These are phyloP conservation scores for Urosaurus nigricauda DNA, from an alignment of 2,797 vertebrate genomes.

Conservation along the genomic window DNA sequence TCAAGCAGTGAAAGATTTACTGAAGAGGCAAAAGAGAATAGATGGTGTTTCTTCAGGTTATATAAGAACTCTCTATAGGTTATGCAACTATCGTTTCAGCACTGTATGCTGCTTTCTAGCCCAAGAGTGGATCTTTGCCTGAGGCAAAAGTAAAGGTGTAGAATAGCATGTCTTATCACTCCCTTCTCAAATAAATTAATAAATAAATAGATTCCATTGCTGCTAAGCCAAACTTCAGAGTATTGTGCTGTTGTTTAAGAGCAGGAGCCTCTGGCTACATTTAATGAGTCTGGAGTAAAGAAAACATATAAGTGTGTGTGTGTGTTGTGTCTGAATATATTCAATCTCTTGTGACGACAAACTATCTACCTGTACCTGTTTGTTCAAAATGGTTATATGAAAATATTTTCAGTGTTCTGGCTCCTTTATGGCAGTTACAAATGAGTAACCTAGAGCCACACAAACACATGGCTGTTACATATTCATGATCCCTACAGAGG, in stretches of 20 bases:
- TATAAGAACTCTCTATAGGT: background rate
- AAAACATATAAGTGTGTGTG: background rate
- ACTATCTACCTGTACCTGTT: background rate
- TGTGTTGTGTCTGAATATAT: background rate
- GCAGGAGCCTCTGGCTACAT: background rate
- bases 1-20: constrained; percentile 25
- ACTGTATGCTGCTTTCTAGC: background rate
- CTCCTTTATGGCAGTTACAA: background rate
- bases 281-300: background rate
- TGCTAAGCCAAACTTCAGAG: background rate
- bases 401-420: background rate
- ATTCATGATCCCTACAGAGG: too few relatives aligned
- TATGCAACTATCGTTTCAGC: background rate
- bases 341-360: background rate
- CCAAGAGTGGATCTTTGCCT: background rate
- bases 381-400: background rate
- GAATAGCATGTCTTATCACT: background rate
- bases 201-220: background rate
- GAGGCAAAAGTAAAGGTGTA: constrained; percentile 17
- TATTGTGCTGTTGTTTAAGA: background rate
- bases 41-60: background rate
- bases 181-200: background rate
- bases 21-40: background rate
- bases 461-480: too few relatives aligned
- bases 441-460: too few relatives aligned